Percentiles rank a stretch among this genome's conserved stretches.
Evolutionary conservation across 35 echinoderm and acorn worm genomes (phyloP).

Genomic region (Lytechinus variegatus): DNA sequence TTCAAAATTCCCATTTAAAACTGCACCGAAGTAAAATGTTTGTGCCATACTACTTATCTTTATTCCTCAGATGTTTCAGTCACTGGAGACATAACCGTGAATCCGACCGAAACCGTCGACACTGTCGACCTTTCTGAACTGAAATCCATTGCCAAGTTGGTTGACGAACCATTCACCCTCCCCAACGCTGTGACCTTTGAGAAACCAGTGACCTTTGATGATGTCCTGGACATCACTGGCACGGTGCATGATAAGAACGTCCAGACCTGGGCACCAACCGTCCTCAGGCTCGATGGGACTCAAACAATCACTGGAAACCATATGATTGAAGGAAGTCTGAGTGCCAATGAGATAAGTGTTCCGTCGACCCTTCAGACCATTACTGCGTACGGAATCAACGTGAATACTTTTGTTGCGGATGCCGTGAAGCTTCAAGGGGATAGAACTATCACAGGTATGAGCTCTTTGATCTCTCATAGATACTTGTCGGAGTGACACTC

Average conservation of each 20-base stretch:
- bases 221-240: not conserved
- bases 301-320: not conserved
- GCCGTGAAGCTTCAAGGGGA: not conserved
- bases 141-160: not conserved
- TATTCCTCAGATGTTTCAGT: not conserved
- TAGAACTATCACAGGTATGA: constrained; percentile 14
- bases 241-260: constrained; percentile 16
- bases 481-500: too few species aligned
- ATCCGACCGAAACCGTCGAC: not conserved
- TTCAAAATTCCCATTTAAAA: too few species aligned
- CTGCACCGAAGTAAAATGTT: too few species aligned
- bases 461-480: not conserved
- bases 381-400: constrained; percentile 8
- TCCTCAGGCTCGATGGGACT: not conserved
- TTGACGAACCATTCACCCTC: constrained; percentile 23
- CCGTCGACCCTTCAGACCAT: not conserved
- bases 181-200: constrained; percentile 26
- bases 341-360: not conserved
- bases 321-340: not conserved
- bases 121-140: constrained; percentile 29
- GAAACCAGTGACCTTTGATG: not conserved
- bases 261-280: not conserved
- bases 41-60: too few species aligned
- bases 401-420: not conserved
- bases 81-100: not conserved